Percentiles rank a stretch among this genome's conserved stretches.
Evolutionary conservation across 2,888 invertebrate genomes (phyloP).

Genomic region (Drosophila nr. fundita): DNA sequence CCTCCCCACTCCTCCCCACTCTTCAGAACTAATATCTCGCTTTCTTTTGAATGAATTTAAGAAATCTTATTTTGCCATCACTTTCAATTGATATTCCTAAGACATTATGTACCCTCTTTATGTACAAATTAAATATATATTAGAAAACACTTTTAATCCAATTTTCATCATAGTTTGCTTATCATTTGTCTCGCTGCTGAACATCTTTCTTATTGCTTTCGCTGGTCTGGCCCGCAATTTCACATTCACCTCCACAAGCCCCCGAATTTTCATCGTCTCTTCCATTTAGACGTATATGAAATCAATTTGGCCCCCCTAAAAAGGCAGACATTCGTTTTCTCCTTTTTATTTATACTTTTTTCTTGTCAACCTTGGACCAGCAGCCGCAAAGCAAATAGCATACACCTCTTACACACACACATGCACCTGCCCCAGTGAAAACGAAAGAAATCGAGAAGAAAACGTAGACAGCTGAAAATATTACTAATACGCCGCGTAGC

Average conservation of each 20-base stretch:
- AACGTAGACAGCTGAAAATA: conserved; percentile 68
- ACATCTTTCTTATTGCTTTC: conserved; percentile 15
- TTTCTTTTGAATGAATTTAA: neutral
- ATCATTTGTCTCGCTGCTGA: neutral
- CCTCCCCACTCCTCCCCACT: neutral
- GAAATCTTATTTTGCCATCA: neutral
- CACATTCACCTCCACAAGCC: neutral
- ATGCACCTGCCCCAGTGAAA: neutral
- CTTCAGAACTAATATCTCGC: neutral
- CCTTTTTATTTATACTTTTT: neutral
- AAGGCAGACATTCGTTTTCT: conserved; percentile 23
- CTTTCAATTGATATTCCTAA: neutral
- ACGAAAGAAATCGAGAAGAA: conserved; percentile 40
- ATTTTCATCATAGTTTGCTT: neutral
- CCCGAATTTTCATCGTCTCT: neutral
- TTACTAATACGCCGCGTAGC: conserved; percentile 74
- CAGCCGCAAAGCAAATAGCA: conserved; percentile 54
- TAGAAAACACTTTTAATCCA: neutral
- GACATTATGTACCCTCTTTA: neutral
- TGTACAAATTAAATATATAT: neutral
- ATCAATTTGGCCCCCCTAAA: conserved; percentile 58
- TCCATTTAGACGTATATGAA: conserved; percentile 45
- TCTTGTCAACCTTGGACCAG: conserved; percentile 43
- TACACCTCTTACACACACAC: neutral
- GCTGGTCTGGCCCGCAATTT: neutral